phyloP scores from a whole-genome alignment of 2,797 vertebrate genomes.

The Spea hammondii region DNA sequence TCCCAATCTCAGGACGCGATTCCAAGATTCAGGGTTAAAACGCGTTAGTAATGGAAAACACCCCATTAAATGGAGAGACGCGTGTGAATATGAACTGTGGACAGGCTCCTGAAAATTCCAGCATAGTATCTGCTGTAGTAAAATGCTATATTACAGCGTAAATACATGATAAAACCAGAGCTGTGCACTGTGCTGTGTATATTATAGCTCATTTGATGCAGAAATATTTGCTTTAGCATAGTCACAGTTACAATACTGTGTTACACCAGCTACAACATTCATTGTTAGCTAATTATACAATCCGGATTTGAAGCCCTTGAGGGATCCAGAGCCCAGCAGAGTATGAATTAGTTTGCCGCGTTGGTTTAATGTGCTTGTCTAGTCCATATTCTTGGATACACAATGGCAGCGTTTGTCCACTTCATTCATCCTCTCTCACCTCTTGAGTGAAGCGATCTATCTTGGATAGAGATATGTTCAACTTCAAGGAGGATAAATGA shows the following conservation, averaged over 20 bases:
- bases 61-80: not conserved
- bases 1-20: not conserved
- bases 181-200: too few relatives aligned
- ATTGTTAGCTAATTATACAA: constrained; percentile 23
- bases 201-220: too few relatives aligned
- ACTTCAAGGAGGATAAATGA: not conserved
- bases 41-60: not conserved
- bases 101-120: too few relatives aligned
- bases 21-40: not conserved
- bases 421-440: constrained; percentile 32
- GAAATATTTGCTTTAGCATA: not conserved
- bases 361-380: constrained; percentile 23
- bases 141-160: too few relatives aligned
- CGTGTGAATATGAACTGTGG: too few relatives aligned
- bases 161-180: too few relatives aligned
- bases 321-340: constrained; percentile 7
- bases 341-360: constrained; percentile 18
- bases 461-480: constrained; percentile 23
- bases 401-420: constrained; percentile 20
- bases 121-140: too few relatives aligned
- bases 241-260: not conserved
- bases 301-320: constrained; percentile 7
- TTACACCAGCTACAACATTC: not conserved
- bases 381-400: constrained; percentile 8
- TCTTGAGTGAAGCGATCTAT: constrained; percentile 21